A percentile compares a stretch with the other conserved stretches of the same genome.
Conservation (phyloP, 30 jellyfish, hydroid and myxozoan species). For the Clytia hemisphaerica region DNA sequence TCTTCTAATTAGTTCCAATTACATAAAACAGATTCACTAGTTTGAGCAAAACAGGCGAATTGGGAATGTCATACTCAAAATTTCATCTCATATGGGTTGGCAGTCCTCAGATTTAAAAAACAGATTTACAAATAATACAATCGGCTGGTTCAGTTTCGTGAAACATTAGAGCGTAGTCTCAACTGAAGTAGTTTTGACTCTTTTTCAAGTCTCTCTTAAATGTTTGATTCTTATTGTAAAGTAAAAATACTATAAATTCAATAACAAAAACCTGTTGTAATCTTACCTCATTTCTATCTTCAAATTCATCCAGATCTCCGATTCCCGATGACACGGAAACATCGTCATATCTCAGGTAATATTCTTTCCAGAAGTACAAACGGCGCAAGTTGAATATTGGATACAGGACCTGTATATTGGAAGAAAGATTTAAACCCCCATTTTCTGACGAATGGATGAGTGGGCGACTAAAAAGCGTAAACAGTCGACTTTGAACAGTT, state of each 20-base stretch:
- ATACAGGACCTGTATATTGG: constrained; percentile 43
- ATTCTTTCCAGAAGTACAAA: constrained; percentile 80
- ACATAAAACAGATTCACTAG: not conserved
- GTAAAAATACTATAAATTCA: too few species aligned
- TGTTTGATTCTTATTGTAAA: too few species aligned
- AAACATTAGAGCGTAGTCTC: not conserved
- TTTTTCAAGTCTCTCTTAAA: too few species aligned
- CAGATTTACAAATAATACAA: too few species aligned
- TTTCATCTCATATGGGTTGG: too few species aligned
- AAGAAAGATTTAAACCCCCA: not conserved
- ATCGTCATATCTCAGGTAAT: constrained; percentile 75
- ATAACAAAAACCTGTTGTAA: too few species aligned
- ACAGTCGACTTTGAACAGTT: not conserved
- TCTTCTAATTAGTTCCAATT: not conserved
- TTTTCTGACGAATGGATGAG: not conserved
- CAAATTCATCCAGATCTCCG: constrained; percentile 61
- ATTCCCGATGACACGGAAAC: constrained; percentile 66
- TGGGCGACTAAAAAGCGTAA: not conserved
- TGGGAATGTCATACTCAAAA: not conserved
- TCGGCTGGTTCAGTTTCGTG: too few species aligned
- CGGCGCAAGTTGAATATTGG: constrained; percentile 87
- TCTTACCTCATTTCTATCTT: constrained; percentile 35
- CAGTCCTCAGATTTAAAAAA: too few species aligned
- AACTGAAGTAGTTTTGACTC: not conserved
- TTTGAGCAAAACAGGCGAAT: not conserved